These are phyloP conservation scores for Nothobranchius furzeri DNA, from an alignment of 2,113 vertebrate species.

Conservation along the genomic window DNA sequence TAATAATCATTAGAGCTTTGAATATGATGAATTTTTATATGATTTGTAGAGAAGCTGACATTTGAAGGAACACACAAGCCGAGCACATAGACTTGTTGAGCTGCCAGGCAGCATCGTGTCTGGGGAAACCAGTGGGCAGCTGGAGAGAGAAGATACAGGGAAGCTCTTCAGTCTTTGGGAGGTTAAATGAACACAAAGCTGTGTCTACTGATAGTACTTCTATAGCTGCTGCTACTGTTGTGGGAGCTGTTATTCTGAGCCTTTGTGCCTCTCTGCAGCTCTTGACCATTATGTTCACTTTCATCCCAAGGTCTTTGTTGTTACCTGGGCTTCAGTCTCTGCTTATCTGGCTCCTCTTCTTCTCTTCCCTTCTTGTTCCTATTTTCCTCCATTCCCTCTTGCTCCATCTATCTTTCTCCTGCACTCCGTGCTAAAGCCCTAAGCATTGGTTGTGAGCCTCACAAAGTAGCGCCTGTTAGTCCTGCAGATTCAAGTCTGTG, in stretches of 20 bases:
- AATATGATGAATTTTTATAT: not conserved
- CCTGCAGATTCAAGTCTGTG: slow-evolving; percentile 26
- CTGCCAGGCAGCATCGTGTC: slow-evolving; percentile 29
- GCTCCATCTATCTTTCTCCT: not conserved
- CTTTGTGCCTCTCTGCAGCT: slow-evolving; percentile 38
- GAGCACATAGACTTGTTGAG: slow-evolving; percentile 30
- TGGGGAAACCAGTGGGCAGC: slow-evolving; percentile 20
- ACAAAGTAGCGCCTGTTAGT: slow-evolving; percentile 18
- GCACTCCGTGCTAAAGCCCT: not conserved
- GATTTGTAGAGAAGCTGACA: slow-evolving; percentile 1
- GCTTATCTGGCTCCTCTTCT: slow-evolving; percentile 13
- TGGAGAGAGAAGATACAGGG: slow-evolving; percentile 38
- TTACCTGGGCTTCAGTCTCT: slow-evolving; percentile 26
- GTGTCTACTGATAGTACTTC: slow-evolving; percentile 40
- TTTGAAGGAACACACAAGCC: slow-evolving; percentile 5
- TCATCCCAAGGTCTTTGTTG: slow-evolving; percentile 47
- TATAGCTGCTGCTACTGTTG: slow-evolving; percentile 26
- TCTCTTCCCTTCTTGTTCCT: slow-evolving; percentile 7
- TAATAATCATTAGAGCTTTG: not conserved
- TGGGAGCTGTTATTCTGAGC: slow-evolving; percentile 41
- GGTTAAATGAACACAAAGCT: slow-evolving; percentile 53
- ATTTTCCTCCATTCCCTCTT: slow-evolving; percentile 2
- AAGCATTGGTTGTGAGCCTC: slow-evolving; percentile 27
- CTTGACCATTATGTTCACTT: slow-evolving; percentile 57
- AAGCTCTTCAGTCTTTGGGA: slow-evolving; percentile 25